These are phyloP conservation scores for Virgularia gustaviana DNA, from an alignment of 92 coral and sea anemone genomes.

Conservation along the genomic window DNA sequence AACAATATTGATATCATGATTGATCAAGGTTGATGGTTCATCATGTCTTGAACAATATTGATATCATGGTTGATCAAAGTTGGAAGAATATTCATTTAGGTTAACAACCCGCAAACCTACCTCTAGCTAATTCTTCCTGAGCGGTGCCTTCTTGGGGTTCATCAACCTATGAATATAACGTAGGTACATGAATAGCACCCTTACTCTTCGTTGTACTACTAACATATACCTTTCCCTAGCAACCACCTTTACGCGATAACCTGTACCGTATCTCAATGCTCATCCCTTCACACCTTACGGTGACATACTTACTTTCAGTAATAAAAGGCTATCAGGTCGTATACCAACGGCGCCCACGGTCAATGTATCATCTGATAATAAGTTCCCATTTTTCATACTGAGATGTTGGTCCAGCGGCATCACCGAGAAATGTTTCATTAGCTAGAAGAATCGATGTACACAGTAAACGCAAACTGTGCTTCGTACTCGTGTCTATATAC, in stretches of 20 bases:
- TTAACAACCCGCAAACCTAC: too few species aligned
- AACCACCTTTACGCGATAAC: background rate
- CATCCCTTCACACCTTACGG: too few species aligned
- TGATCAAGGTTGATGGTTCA: too few species aligned
- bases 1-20: too few species aligned
- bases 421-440: slow-evolving; percentile 89
- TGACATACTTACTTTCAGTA: slow-evolving; percentile 64
- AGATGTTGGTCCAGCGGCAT: slow-evolving; percentile 98
- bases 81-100: too few species aligned
- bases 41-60: background rate
- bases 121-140: slow-evolving; percentile 56
- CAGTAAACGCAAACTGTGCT: background rate
- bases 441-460: slow-evolving; percentile 35
- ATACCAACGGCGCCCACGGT: slow-evolving; percentile 74
- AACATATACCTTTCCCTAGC: background rate
- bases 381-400: slow-evolving; percentile 66
- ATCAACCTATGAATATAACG: slow-evolving; percentile 51
- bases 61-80: too few species aligned
- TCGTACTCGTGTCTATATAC: too few species aligned
- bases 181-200: background rate
- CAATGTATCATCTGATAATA: slow-evolving; percentile 62
- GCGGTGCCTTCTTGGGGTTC: slow-evolving; percentile 61
- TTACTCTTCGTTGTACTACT: background rate
- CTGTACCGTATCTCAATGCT: background rate
- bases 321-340: slow-evolving; percentile 77